These are phyloP conservation scores for Oreotrochilus melanogaster DNA, from an alignment of 2,113 vertebrate genomes.

Conservation along the genomic window DNA sequence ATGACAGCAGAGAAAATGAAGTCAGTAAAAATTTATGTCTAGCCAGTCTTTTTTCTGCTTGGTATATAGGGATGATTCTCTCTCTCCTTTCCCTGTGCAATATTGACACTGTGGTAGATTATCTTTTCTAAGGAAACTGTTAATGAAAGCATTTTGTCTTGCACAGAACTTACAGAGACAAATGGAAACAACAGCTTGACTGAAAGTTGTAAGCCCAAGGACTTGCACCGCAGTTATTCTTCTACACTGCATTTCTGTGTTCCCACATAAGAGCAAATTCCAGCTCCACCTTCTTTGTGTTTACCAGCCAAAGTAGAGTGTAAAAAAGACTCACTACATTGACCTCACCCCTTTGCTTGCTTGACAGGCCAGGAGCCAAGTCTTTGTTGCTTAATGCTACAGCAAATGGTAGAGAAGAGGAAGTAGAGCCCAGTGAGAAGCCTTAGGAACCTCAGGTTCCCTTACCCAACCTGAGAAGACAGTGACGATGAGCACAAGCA, in stretches of 20 bases:
- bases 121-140: background rate
- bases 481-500: background rate
- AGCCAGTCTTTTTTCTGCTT: background rate
- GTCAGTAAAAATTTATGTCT: background rate
- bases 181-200: background rate
- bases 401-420: background rate
- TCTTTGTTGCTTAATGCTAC: background rate
- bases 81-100: background rate
- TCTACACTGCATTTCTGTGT: background rate
- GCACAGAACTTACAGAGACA: background rate
- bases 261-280: background rate
- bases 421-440: background rate
- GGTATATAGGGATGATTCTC: background rate
- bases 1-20: background rate
- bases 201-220: background rate
- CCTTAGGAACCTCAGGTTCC: background rate
- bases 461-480: background rate
- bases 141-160: background rate
- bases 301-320: background rate
- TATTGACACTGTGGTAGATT: background rate
- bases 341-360: background rate
- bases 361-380: background rate
- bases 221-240: background rate
- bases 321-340: background rate
- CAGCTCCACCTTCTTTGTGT: background rate